Evolutionary conservation across 1,140 invertebrate genomes (phyloP).

Genomic region (Drosophila punjabiensis): DNA sequence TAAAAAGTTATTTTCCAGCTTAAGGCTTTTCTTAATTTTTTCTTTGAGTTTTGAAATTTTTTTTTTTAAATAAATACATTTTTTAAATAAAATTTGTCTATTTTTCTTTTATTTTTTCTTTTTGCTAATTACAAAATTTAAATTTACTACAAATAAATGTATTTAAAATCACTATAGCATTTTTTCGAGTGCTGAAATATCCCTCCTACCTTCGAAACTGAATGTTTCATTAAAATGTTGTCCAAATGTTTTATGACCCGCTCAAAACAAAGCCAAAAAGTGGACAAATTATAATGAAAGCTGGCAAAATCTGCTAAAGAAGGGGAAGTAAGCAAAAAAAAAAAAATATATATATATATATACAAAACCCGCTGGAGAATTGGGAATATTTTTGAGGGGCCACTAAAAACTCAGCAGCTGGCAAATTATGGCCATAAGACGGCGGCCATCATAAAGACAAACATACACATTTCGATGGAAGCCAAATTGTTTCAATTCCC

Average conservation of each 20-base stretch:
- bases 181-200: not conserved
- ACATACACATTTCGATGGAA: conserved; percentile 25
- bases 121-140: too few relatives aligned
- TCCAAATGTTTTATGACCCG: conserved; percentile 61
- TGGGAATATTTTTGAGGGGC: conserved; percentile 1
- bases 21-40: too few relatives aligned
- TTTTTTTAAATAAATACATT: too few relatives aligned
- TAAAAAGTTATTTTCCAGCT: too few relatives aligned
- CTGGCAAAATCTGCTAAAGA: not conserved
- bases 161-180: not conserved
- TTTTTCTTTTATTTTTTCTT: too few relatives aligned
- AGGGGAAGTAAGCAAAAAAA: not conserved
- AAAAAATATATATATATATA: too few relatives aligned
- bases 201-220: not conserved
- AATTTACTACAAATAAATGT: not conserved
- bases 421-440: conserved; percentile 58
- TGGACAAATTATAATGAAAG: conserved; percentile 37
- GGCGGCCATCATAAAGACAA: conserved; percentile 42
- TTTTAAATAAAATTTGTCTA: too few relatives aligned
- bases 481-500: conserved; percentile 67
- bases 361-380: not conserved
- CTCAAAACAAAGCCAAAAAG: conserved; percentile 45
- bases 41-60: too few relatives aligned
- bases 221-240: conserved; percentile 64
- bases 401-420: conserved; percentile 61